These are phyloP conservation scores for Brachionus paranguensis DNA, from an alignment of 1,140 invertebrate species.

Conservation along the genomic window DNA sequence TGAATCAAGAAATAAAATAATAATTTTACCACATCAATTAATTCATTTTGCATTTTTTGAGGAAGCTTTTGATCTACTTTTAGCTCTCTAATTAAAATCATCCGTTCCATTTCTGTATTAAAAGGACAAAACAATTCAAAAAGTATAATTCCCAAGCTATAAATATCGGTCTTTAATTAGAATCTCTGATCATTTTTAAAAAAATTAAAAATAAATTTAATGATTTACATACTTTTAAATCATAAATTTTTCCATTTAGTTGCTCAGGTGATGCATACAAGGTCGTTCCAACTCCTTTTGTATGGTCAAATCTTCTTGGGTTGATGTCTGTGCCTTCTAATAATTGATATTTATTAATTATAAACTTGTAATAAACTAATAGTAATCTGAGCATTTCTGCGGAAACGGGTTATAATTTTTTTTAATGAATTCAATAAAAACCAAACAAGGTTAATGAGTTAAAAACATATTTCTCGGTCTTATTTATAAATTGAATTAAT, in stretches of 20 bases:
- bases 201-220: too few relatives aligned
- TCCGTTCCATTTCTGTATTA: conserved; percentile 78
- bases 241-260: conserved; percentile 49
- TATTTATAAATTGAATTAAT: too few relatives aligned
- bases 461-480: too few relatives aligned
- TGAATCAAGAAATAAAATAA: too few relatives aligned
- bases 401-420: too few relatives aligned
- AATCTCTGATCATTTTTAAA: background rate
- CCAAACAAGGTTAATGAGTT: too few relatives aligned
- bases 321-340: too few relatives aligned
- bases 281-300: conserved; percentile 65
- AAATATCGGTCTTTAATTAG: conserved; percentile 66
- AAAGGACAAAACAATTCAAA: conserved; percentile 85
- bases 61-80: background rate
- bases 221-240: background rate
- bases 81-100: conserved; percentile 50
- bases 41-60: background rate
- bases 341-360: background rate
- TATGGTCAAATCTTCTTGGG: background rate
- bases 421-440: too few relatives aligned
- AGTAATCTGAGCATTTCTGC: too few relatives aligned
- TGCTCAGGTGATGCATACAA: conserved; percentile 98
- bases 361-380: background rate
- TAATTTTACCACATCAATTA: background rate
- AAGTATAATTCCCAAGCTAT: conserved; percentile 84